Evolutionary conservation across 2,113 vertebrate genomes (phyloP), one percentile per base, ranked within the genome.

Genomic region (Apaloderma vittatum): DNA sequence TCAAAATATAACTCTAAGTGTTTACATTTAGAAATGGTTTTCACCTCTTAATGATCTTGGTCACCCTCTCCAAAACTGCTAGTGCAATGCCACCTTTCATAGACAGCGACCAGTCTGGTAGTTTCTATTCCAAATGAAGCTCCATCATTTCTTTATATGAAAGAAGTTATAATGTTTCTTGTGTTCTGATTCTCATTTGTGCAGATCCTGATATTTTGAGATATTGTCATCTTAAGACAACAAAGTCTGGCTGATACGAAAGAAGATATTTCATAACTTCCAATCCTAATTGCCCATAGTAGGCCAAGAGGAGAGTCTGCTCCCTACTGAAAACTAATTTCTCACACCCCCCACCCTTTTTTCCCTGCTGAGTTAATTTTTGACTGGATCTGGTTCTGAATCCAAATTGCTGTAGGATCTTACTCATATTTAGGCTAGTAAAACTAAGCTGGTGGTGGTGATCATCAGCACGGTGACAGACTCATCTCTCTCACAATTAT

Each of bases 341-440:
- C 14, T 79, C 74, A 59, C 36, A 3, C 5, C 27, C 4, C 2
- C 3, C 2, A 4, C 19, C 19, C 2, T 2, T 21, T 61, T 62
- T 61, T 79, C 45, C 30, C 8, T 66, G 24, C 48, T 36, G 10
- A 8, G 18, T 71, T 88, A 21, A 22, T 67, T 94, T 94, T 63
- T 75, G 6, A 4, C 37, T 78, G 22, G 8, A 75, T 67, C 14
- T 30, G 5, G 19, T 75, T 40, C 48, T 61, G 62, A 63, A 57
- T 57, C 73, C 15, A 68, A 65, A 55, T 55, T 76, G 36, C 30
- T 70, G 2, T 19, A 40, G 66, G 5, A 20, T 23, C 34, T 68
- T 32, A 8, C 8, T 34, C 14, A 19, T 62, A 36, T 43, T 76
- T 36, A 59, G 52, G 20, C 24, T 55, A 26, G 21, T 36, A 40